Evolutionary conservation across 2,888 invertebrate species (phyloP), one percentile per base, ranked within the genome.

Genomic region (Phlogophora meticulosa): DNA sequence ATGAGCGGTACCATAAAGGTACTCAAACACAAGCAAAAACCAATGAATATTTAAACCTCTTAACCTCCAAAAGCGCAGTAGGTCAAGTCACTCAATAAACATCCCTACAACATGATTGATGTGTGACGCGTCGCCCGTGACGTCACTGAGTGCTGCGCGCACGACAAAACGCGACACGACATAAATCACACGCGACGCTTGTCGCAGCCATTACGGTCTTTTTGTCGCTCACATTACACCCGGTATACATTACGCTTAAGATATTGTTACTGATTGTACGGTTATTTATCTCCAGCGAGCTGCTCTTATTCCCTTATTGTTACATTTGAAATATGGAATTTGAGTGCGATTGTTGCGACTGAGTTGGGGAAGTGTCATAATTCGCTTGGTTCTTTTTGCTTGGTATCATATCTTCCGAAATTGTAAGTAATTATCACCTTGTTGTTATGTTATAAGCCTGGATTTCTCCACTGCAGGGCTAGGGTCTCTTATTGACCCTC

Each of bases 161-260:
- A 72, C 78, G 80, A 80, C 80, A 76, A 65, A 71, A 61, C 68
- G 72, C 71, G 69, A 72, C 74, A 72, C 57, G 73, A 77, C 70
- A 85, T 87, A 82, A 85, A 85, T 87, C 84, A 81, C 75, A 59
- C 71, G 68, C 51, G 53, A 57, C 81, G 81, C 84, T 85, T 86
- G 87, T 88, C 82, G 85, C 87, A 83, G 80, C 87, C 85, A 86
- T 87, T 84, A 86, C 84, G 85, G 86, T 84, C 80, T 90, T 89
- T 87, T 88, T 88, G 88, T 88, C 84, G 86, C 62, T 49, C 81
- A 75, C 81, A 71, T 86, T 83, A 85, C 83, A 63, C 78, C 48
- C 58, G 52, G 84, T 86, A 82, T 78, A 85, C 76, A 81, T 87
- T 82, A 83, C 81, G 78, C 81, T 77, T 83, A 84, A 86, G 86